These are phyloP conservation scores for Anser brachyrhynchus DNA, from an alignment of 2,113 vertebrate genomes.

Conservation along the genomic window DNA sequence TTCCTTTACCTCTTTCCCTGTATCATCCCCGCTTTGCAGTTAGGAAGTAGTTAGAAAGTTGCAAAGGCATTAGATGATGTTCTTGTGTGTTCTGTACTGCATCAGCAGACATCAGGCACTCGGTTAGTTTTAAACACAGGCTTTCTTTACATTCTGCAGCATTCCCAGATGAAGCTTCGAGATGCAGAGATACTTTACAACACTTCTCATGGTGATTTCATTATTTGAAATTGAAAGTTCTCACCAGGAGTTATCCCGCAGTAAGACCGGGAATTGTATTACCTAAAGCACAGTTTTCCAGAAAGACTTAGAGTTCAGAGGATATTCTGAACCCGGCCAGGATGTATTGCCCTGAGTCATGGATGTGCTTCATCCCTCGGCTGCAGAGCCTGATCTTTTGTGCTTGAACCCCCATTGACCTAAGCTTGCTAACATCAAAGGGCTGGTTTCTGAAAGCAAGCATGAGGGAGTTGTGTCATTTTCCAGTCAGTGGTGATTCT, in stretches of 20 bases:
- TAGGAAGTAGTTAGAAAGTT: not conserved
- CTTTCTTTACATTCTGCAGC: not conserved
- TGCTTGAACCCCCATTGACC: not conserved
- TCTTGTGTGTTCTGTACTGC: not conserved
- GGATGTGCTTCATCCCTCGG: not conserved
- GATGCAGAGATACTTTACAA: not conserved
- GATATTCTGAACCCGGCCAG: not conserved
- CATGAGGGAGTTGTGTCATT: slow-evolving; percentile 31
- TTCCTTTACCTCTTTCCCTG: not conserved
- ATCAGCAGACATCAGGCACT: not conserved
- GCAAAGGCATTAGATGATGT: not conserved
- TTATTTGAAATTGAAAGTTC: not conserved
- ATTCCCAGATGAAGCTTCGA: not conserved
- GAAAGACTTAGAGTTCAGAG: not conserved
- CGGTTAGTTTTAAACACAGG: not conserved
- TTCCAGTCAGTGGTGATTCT: slow-evolving; percentile 51
- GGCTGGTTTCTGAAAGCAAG: slow-evolving; percentile 38
- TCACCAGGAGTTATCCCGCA: not conserved
- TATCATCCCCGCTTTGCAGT: not conserved
- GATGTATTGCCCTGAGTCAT: not conserved
- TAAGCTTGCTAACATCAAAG: not conserved
- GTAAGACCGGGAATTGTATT: not conserved
- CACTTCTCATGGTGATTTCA: not conserved
- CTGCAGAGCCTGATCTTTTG: slow-evolving; percentile 11
- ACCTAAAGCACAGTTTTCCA: not conserved